Conservation (phyloP, 2,113 vertebrate genomes). For the Puffinus mauretanicus region DNA sequence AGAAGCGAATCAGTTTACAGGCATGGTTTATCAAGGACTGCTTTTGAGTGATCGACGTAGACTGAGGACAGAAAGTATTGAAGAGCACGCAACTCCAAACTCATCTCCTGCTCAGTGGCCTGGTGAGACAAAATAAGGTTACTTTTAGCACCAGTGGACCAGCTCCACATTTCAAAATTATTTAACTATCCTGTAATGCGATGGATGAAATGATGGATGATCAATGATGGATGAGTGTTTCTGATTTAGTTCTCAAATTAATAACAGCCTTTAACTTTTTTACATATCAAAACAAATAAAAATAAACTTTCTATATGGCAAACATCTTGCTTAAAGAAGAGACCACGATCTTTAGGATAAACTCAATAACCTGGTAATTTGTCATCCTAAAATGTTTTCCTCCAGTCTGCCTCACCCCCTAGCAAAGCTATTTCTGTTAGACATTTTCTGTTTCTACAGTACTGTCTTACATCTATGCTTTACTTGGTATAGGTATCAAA, state of each 20-base stretch:
- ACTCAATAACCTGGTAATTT: background rate
- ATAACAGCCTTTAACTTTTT: background rate
- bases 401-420: background rate
- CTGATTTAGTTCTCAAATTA: background rate
- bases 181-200: background rate
- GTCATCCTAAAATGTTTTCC: background rate
- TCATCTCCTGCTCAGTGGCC: constrained; percentile 95
- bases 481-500: background rate
- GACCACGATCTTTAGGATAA: background rate
- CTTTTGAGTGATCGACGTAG: constrained; percentile 92
- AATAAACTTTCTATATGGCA: background rate
- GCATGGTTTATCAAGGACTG: constrained; percentile 97
- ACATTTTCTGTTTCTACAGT: background rate
- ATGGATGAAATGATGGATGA: background rate
- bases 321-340: background rate
- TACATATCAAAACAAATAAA: background rate
- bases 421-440: background rate
- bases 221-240: background rate
- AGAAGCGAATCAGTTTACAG: constrained; percentile 93
- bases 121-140: constrained; percentile 75
- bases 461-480: background rate
- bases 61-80: constrained; percentile 94
- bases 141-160: background rate
- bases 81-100: constrained; percentile 93
- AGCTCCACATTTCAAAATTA: background rate